A percentile compares a stretch with the other conserved stretches of the same genome.
Evolutionary conservation across 1,140 invertebrate genomes (phyloP).

Genomic region (Drosophila nasuta): DNA sequence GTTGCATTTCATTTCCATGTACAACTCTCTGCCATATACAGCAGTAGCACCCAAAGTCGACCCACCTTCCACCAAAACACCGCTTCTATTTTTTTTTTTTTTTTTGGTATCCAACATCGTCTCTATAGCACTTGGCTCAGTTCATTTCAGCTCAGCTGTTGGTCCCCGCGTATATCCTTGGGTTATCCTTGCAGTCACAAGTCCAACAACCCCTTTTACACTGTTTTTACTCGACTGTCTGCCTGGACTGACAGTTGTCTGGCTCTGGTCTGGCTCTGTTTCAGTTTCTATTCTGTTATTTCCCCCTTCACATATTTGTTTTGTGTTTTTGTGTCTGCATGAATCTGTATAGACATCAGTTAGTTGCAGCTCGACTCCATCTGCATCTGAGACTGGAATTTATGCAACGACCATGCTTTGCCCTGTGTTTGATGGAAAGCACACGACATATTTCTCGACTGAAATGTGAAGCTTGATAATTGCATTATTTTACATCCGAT

Average conservation of each 20-base stretch:
- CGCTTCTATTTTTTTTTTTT: neutral
- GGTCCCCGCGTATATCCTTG: constrained; percentile 41
- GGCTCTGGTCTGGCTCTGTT: constrained; percentile 47
- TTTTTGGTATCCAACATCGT: constrained; percentile 32
- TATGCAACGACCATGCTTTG: constrained; percentile 8
- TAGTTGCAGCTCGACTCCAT: constrained; percentile 31
- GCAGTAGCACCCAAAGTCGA: neutral
- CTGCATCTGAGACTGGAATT: constrained; percentile 27
- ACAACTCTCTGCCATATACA: constrained; percentile 45
- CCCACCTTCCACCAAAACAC: neutral
- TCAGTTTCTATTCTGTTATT: constrained; percentile 36
- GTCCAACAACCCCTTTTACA: constrained; percentile 78
- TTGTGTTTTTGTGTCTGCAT: constrained; percentile 39
- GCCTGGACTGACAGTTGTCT: constrained; percentile 55
- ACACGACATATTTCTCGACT: neutral
- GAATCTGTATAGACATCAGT: constrained; percentile 55
- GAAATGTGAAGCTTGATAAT: neutral
- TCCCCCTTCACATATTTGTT: neutral
- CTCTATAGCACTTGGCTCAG: constrained; percentile 31
- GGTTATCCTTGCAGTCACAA: constrained; percentile 46
- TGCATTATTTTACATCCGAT: constrained; percentile 1
- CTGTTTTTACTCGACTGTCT: constrained; percentile 32
- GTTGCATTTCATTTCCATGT: constrained; percentile 78
- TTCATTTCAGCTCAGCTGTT: constrained; percentile 66
- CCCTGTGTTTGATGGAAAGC: neutral